A percentile compares a stretch with the other conserved stretches of the same genome.
phyloP scores from a whole-genome alignment of 2,797 vertebrate species.

The Percopsis omiscomaycus region DNA sequence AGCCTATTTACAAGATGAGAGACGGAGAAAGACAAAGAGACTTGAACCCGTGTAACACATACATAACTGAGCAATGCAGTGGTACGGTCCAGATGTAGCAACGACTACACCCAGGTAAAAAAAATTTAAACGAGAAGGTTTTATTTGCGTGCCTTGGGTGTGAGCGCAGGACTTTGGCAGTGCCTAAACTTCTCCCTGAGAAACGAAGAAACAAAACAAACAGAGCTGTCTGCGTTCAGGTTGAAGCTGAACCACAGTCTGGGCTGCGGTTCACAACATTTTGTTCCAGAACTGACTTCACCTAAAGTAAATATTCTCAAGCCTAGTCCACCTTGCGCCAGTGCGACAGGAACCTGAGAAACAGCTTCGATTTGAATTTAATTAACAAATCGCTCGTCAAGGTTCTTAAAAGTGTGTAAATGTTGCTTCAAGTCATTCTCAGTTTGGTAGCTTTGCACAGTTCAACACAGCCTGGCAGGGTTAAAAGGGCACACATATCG shows the following conservation, averaged over 20 bases:
- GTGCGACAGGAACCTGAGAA: conserved; percentile 51
- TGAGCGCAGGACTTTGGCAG: conserved; percentile 72
- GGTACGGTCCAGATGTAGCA: conserved; percentile 60
- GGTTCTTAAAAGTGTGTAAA: conserved; percentile 31
- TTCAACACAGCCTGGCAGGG: conserved; percentile 42
- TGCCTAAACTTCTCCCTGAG: conserved; percentile 67
- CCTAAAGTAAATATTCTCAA: conserved; percentile 73
- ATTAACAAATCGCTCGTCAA: conserved; percentile 48
- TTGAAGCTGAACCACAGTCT: conserved; percentile 69
- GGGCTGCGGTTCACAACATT: conserved; percentile 68
- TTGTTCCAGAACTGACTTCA: conserved; percentile 74
- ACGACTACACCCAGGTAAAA: conserved; percentile 66
- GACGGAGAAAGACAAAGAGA: conserved; percentile 14
- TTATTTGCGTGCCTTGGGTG: conserved; percentile 73
- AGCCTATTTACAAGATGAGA: conserved; percentile 70
- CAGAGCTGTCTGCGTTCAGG: conserved; percentile 70
- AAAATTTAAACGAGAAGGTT: conserved; percentile 50
- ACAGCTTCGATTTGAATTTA: conserved; percentile 52
- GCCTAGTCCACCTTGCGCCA: conserved; percentile 57
- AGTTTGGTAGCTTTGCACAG: conserved; percentile 37
- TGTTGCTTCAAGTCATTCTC: conserved; percentile 51
- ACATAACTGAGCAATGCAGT: conserved; percentile 28
- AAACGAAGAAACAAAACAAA: conserved; percentile 76
- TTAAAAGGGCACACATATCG: conserved; percentile 57
- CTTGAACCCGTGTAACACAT: conserved; percentile 5